Evolutionary conservation across 2,113 vertebrate genomes (phyloP).

Genomic region (Suncus etruscus): DNA sequence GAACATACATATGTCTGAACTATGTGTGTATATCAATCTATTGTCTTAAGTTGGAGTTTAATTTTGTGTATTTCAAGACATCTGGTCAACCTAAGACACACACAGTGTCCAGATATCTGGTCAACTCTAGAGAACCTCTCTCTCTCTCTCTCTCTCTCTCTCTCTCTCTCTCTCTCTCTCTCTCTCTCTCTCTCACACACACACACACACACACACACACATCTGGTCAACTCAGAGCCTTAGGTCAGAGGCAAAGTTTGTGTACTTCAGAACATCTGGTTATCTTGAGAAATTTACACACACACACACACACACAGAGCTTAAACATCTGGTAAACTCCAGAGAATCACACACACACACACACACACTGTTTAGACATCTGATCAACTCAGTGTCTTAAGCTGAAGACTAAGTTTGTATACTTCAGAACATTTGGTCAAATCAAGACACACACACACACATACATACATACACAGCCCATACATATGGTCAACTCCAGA

Average conservation of each 20-base stretch:
- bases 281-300: not conserved
- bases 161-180: too few species aligned
- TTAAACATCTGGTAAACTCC: not conserved
- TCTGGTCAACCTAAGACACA: too few species aligned
- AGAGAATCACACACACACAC: not conserved
- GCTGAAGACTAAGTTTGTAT: not conserved
- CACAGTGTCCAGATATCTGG: not conserved
- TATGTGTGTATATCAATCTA: too few species aligned
- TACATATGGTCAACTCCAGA: too few species aligned
- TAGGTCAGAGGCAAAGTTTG: not conserved
- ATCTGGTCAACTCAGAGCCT: conserved; percentile 24
- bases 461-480: too few species aligned
- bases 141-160: too few species aligned
- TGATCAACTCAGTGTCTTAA: not conserved
- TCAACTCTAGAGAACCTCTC: not conserved
- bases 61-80: too few species aligned
- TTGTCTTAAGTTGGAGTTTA: too few species aligned
- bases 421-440: not conserved
- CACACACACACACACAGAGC: not conserved
- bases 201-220: too few species aligned
- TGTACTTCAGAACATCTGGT: not conserved
- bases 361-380: not conserved
- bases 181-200: too few species aligned
- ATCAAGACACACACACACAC: not conserved
- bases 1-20: too few species aligned